Evolutionary conservation across 2,113 vertebrate species (phyloP), one percentile per base, ranked within the genome.

Genomic region (Rhabdornis inornatus): DNA sequence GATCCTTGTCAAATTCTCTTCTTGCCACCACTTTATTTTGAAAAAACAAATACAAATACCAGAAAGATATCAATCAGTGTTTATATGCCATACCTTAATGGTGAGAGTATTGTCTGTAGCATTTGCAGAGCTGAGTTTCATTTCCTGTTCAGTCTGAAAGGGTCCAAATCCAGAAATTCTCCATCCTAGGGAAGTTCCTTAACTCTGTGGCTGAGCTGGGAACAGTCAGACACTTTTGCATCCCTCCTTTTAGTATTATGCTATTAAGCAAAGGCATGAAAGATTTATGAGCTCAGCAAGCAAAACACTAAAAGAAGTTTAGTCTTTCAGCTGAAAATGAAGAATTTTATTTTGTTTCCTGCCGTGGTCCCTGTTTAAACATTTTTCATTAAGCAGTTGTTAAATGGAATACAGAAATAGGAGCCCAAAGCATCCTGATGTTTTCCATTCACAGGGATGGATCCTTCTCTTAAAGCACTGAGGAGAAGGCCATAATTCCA

Each of bases 271-370:
- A 81, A 90, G 47, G 21, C 91, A 86, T 68, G 64, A 86, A 95
- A 89, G 63, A 89, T 94, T 94, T 93, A 96, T 66, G 86, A 90
- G 88, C 66, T 81, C 40, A 92, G 42, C 50, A 92, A 95, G 35
- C 21, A 96, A 93, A 92, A 90, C 80, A 92, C 56, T 60, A 59
- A 40, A 52, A 91, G 27, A 81, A 85, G 57, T 92, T 63, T 66
- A 92, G 68, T 75, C 68, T 89, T 90, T 70, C 91, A 88, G 76
- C 27, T 83, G 76, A 89, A 95, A 94, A 92, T 75, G 79, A 95
- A 87, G 35, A 93, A 92, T 78, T 93, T 77, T 90, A 61, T 96
- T 94, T 93, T 96, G 42, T 80, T 93, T 97, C 88, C 90, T 96
- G 86, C 37, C 21, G 77, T 70, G 30, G 56, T 90, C n/a, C 45